Conservation (phyloP, 2,113 vertebrate species). For the Ondatra zibethicus region DNA sequence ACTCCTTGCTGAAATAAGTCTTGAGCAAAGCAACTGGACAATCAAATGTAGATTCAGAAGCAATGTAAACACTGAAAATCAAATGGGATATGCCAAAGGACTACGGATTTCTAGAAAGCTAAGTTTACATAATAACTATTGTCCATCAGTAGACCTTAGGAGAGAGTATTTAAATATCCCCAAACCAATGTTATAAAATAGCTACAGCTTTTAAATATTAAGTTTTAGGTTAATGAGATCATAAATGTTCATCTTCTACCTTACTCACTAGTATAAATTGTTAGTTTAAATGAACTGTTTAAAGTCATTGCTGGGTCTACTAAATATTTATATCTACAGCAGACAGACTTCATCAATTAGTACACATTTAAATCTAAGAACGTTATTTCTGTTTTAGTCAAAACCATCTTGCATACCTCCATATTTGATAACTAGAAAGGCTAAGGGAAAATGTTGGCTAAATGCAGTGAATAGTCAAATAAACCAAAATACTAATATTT, state of each 20-base stretch:
- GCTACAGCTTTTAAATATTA: neutral
- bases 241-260: neutral
- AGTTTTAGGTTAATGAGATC: neutral
- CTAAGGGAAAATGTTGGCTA: neutral
- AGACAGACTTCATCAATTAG: conserved; percentile 7
- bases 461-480: neutral
- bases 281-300: neutral
- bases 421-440: neutral
- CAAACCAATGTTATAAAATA: neutral
- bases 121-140: neutral
- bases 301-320: conserved; percentile 34
- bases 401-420: neutral
- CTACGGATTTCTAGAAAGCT: neutral
- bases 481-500: neutral
- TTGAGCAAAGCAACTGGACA: neutral
- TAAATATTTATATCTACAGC: neutral
- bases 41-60: neutral
- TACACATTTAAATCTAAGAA: neutral
- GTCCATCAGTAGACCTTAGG: neutral
- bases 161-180: neutral
- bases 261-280: neutral
- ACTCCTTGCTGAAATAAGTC: neutral
- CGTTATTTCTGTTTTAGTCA: neutral
- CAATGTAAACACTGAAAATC: neutral
- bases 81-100: neutral